Evolutionary conservation across 2,888 invertebrate genomes (phyloP).

Genomic region (Mactromeris polynyma): DNA sequence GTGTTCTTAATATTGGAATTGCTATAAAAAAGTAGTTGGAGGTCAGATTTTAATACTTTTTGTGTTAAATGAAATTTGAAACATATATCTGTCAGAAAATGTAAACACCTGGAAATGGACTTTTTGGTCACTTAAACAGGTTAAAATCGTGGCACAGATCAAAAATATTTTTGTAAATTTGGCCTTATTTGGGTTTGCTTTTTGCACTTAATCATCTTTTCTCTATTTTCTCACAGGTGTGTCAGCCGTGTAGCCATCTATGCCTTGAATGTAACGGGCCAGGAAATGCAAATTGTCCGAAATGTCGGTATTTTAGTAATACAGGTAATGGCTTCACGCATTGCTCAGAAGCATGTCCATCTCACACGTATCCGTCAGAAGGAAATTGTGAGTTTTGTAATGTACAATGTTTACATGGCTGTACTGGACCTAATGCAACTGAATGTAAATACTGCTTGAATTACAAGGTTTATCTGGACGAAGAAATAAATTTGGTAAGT

Average conservation of each 20-base stretch:
- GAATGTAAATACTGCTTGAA: conserved; percentile 83
- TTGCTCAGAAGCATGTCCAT: conserved; percentile 92
- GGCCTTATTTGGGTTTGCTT: too few species aligned
- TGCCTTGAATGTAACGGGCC: conserved; percentile 96
- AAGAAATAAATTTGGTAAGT: conserved; percentile 59
- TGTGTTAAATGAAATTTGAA: too few species aligned
- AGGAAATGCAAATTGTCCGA: conserved; percentile 94
- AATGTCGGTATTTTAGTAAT: conserved; percentile 93
- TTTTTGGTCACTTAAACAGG: too few species aligned
- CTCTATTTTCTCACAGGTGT: conserved; percentile 89
- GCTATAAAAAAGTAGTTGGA: too few species aligned
- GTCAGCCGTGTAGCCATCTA: conserved; percentile 95
- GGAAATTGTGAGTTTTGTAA: conserved; percentile 93
- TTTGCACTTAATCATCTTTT: too few species aligned
- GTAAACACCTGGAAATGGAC: too few species aligned
- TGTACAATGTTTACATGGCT: conserved; percentile 92
- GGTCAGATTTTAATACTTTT: too few species aligned
- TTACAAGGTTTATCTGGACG: conserved; percentile 73
- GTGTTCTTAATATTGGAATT: too few species aligned
- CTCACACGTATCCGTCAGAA: conserved; percentile 93
- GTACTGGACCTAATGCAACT: conserved; percentile 78
- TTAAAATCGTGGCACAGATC: too few species aligned
- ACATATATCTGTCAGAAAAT: too few species aligned
- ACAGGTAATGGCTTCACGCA: conserved; percentile 89
- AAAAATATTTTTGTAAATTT: too few species aligned